phyloP scores from a whole-genome alignment of 1,140 invertebrate species.

The Heliconius melpomene region DNA sequence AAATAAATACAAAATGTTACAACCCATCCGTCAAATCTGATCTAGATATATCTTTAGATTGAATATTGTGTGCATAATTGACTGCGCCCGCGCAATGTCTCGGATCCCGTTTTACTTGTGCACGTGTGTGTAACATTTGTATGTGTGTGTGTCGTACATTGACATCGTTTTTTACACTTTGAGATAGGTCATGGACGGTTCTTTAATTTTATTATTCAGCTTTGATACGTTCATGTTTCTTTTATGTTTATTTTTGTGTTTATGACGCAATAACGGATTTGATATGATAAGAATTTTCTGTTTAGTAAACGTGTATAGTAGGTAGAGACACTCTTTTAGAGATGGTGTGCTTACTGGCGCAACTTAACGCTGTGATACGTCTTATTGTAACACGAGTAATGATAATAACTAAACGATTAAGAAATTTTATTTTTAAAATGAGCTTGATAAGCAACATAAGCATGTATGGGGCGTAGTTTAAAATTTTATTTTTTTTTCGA shows the following conservation, averaged over 20 bases:
- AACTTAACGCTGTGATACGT: too few species aligned
- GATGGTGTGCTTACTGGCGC: too few species aligned
- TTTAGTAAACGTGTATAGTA: background rate
- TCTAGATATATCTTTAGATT: constrained; percentile 33
- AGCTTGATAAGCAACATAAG: too few species aligned
- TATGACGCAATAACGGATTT: constrained; percentile 1
- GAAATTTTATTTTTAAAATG: too few species aligned
- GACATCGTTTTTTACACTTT: constrained; percentile 48
- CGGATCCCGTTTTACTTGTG: constrained; percentile 39
- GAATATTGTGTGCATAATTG: constrained; percentile 19
- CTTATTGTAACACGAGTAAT: background rate
- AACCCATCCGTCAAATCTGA: constrained; percentile 28
- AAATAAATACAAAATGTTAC: background rate
- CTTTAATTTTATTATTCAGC: constrained; percentile 14
- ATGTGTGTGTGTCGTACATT: constrained; percentile 37
- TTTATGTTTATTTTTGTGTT: constrained; percentile 9
- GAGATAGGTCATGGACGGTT: constrained; percentile 46
- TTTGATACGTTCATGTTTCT: background rate
- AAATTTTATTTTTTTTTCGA: too few species aligned
- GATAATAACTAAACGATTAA: too few species aligned
- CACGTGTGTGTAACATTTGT: constrained; percentile 25
- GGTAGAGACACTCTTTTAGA: background rate
- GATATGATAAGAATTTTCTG: too few species aligned
- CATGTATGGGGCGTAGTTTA: too few species aligned
- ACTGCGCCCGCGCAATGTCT: constrained; percentile 31